Conservation (phyloP, 2,113 vertebrate genomes). For the Lophius piscatorius region DNA sequence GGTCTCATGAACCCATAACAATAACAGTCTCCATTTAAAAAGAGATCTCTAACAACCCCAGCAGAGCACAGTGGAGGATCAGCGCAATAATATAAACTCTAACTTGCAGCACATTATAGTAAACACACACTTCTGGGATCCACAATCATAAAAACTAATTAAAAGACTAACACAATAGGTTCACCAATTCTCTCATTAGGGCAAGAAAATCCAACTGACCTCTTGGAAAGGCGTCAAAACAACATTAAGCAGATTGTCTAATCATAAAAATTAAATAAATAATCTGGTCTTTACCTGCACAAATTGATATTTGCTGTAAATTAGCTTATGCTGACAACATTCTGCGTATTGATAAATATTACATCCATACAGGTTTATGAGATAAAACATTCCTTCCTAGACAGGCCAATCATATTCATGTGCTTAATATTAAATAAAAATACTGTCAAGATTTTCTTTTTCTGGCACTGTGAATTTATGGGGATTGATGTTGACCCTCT, state of each 20-base stretch:
- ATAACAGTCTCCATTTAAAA: conserved; percentile 8
- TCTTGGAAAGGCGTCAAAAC: background rate
- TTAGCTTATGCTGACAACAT: background rate
- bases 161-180: background rate
- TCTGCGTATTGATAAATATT: background rate
- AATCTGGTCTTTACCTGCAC: background rate
- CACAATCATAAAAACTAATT: conserved; percentile 6
- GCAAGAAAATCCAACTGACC: conserved; percentile 3
- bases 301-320: background rate
- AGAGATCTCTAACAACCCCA: conserved; percentile 14
- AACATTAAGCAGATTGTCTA: background rate
- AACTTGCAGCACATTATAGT: conserved; percentile 5
- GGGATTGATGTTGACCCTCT: conserved; percentile 35
- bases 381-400: background rate
- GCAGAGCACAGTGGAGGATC: background rate
- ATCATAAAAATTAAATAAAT: background rate
- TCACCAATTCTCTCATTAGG: background rate
- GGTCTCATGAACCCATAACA: conserved; percentile 46
- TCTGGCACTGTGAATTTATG: background rate
- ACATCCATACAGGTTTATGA: background rate
- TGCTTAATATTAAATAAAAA: conserved; percentile 3
- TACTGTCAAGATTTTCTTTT: background rate
- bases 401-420: background rate
- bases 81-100: background rate
- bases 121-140: background rate